phyloP scores from a whole-genome alignment of 2,888 invertebrate species.

The Drosophila atripex region DNA sequence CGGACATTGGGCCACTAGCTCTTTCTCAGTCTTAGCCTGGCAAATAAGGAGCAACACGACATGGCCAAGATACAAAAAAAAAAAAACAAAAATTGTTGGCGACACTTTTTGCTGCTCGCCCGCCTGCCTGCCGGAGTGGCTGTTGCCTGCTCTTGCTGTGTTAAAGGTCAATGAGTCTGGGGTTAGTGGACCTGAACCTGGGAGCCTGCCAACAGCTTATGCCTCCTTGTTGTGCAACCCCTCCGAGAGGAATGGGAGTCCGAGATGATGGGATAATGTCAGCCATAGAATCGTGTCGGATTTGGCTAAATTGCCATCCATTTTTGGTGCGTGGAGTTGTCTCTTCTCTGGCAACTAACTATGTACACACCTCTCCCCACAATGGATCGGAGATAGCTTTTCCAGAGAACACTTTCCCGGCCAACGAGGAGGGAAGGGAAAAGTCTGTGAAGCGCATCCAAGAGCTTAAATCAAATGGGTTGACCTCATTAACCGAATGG shows the following conservation, averaged over 20 bases:
- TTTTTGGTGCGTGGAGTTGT: conserved; percentile 38
- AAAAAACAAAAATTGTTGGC: conserved; percentile 48
- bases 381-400: conserved; percentile 16
- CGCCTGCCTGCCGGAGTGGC: conserved; percentile 7
- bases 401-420: conserved; percentile 68
- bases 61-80: conserved; percentile 44
- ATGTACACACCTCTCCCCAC: not conserved
- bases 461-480: conserved; percentile 52
- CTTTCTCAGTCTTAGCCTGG: conserved; percentile 53
- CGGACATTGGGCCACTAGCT: conserved; percentile 39
- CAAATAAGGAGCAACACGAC: conserved; percentile 79
- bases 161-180: conserved; percentile 76
- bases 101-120: conserved; percentile 62
- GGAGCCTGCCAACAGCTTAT: conserved; percentile 49
- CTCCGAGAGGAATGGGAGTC: conserved; percentile 10
- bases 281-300: conserved; percentile 43
- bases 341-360: conserved; percentile 2
- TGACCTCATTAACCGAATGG: conserved; percentile 68
- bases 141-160: conserved; percentile 40
- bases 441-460: conserved; percentile 67
- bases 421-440: conserved; percentile 40
- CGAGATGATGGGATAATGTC: conserved; percentile 46
- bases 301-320: conserved; percentile 42
- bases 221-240: conserved; percentile 38
- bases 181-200: conserved; percentile 77